These are phyloP conservation scores for Drosophila trapezifrons DNA, from an alignment of 1,140 invertebrate species.

Conservation along the genomic window DNA sequence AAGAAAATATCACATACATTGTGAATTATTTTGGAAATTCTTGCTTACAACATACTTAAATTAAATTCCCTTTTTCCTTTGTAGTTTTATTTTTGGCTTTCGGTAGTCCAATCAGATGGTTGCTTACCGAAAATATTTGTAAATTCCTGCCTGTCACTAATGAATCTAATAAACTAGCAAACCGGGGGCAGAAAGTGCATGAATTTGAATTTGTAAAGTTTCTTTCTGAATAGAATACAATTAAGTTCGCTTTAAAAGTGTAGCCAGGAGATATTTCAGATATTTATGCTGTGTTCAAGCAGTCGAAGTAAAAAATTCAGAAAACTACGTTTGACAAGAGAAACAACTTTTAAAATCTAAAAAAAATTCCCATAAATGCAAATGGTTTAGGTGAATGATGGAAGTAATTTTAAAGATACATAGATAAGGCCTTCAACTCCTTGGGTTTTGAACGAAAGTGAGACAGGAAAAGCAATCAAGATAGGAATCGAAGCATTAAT, in stretches of 20 bases:
- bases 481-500: conserved; percentile 25
- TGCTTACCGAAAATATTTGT: conserved; percentile 5
- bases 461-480: conserved; percentile 21
- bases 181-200: background rate
- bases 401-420: background rate
- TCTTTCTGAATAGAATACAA: conserved; percentile 2
- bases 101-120: background rate
- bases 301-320: background rate
- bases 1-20: background rate
- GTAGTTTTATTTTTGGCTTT: background rate
- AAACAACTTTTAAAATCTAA: background rate
- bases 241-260: conserved; percentile 8
- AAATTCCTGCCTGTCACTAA: conserved; percentile 13
- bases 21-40: conserved; percentile 8
- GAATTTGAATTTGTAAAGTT: conserved; percentile 8
- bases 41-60: background rate
- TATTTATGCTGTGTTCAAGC: background rate
- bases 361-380: conserved; percentile 2
- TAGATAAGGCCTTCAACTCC: conserved; percentile 6
- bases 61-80: background rate
- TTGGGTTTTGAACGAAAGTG: background rate
- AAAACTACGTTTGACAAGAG: background rate
- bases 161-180: conserved; percentile 26
- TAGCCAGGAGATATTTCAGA: background rate
- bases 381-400: conserved; percentile 12